Evolutionary conservation across 2,113 vertebrate species (phyloP).

Genomic region (Pogonocichla stellata): DNA sequence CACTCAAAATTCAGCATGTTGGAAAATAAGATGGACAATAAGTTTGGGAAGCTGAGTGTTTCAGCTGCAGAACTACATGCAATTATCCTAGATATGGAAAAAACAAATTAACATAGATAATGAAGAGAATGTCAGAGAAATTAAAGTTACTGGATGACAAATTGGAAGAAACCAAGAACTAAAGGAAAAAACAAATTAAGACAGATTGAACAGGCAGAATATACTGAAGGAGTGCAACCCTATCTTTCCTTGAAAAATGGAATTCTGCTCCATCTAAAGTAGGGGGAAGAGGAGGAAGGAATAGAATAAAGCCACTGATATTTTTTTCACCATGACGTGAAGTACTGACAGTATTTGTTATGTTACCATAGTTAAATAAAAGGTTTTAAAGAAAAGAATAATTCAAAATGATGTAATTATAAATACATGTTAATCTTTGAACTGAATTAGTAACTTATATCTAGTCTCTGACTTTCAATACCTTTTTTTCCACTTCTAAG

Average conservation of each 20-base stretch:
- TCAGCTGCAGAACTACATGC: background rate
- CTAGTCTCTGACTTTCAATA: background rate
- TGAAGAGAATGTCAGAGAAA: background rate
- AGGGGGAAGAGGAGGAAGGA: accelerated
- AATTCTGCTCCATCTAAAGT: background rate
- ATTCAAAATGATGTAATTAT: background rate
- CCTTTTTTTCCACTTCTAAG: background rate
- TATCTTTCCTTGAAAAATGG: background rate
- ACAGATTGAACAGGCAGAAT: background rate
- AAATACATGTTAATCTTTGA: background rate
- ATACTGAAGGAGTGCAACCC: background rate
- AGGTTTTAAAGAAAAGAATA: background rate
- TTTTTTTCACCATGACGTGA: background rate
- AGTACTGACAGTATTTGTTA: background rate
- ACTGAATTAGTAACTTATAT: background rate
- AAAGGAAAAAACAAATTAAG: background rate
- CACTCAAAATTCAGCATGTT: background rate
- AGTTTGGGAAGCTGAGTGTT: background rate
- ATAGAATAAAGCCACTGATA: background rate
- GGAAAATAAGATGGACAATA: background rate
- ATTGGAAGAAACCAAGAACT: background rate
- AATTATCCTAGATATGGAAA: background rate
- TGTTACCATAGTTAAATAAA: background rate
- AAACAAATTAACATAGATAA: background rate
- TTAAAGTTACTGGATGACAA: background rate